These are phyloP conservation scores for Callospermophilus lateralis DNA, from an alignment of 2,113 vertebrate genomes.

Conservation along the genomic window DNA sequence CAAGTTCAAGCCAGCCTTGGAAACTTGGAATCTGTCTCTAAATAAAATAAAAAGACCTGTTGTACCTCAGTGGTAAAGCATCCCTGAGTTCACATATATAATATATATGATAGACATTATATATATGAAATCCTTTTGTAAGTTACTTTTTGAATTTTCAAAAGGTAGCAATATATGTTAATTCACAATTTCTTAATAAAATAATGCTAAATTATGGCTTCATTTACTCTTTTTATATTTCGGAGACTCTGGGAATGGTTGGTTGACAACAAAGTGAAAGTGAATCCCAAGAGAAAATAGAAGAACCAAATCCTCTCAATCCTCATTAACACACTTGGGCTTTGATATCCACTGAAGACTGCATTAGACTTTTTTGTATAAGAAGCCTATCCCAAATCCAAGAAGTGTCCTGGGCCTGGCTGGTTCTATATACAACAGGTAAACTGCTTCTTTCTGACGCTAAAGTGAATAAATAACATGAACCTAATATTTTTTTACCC, in stretches of 20 bases:
- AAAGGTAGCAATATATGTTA: background rate
- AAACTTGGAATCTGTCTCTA: no score
- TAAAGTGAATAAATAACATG: background rate
- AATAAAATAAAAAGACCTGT: no score
- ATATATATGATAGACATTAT: no score
- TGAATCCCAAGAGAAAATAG: background rate
- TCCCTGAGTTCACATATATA: no score
- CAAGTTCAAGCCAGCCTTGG: no score
- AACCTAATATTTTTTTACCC: background rate
- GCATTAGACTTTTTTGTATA: background rate
- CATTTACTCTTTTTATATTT: background rate
- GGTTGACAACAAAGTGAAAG: background rate
- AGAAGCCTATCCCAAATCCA: background rate
- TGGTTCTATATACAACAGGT: background rate
- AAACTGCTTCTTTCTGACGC: background rate
- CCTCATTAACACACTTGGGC: background rate
- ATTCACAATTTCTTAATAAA: constrained; percentile 1
- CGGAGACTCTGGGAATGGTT: background rate
- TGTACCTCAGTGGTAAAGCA: no score
- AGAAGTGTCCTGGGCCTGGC: background rate
- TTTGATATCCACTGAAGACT: background rate
- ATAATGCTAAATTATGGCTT: background rate
- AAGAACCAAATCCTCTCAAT: background rate
- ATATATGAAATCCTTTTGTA: background rate
- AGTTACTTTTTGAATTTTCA: background rate